Percentiles rank a stretch among this genome's conserved stretches.
Evolutionary conservation across 2,113 vertebrate species (phyloP).

Genomic region (Corythornis vintsioides): DNA sequence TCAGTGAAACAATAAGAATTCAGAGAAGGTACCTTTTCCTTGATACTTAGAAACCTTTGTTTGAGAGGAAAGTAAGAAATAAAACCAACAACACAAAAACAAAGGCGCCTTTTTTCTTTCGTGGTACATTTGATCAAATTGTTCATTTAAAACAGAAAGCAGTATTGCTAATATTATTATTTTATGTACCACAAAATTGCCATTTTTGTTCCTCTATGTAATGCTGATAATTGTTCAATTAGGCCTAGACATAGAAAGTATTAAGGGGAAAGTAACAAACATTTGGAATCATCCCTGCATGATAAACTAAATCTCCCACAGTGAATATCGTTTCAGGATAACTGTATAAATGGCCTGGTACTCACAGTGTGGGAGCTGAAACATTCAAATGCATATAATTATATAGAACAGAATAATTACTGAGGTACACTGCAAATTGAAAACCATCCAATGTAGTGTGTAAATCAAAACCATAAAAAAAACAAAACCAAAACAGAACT

Average conservation of each 20-base stretch:
- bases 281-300: neutral
- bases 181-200: neutral
- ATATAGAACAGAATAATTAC: neutral
- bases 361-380: neutral
- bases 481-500: no score
- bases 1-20: neutral
- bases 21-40: neutral
- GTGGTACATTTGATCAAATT: neutral
- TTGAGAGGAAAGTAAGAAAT: neutral
- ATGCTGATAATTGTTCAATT: neutral
- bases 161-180: neutral
- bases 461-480: neutral
- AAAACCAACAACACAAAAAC: neutral
- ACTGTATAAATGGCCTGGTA: neutral
- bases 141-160: neutral
- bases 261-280: neutral
- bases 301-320: neutral
- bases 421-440: neutral
- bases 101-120: no score
- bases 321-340: neutral
- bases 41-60: neutral
- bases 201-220: neutral
- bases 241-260: neutral
- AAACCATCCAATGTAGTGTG: neutral
- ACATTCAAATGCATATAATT: neutral